These are phyloP conservation scores for Ptychochromis oligacanthus DNA, from an alignment of 2,113 vertebrate genomes.

Conservation along the genomic window DNA sequence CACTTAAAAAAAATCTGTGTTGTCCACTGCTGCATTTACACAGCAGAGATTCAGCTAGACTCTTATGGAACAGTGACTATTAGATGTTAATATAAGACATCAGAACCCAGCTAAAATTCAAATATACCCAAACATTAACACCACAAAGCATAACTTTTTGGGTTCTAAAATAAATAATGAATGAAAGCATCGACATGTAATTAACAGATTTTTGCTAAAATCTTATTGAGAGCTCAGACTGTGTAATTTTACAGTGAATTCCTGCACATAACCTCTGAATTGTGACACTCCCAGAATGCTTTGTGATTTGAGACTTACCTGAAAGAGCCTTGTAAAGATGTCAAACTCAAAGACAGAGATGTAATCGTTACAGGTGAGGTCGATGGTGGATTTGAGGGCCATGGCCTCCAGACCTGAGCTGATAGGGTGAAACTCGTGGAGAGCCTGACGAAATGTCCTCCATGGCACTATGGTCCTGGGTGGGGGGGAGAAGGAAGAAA, in stretches of 20 bases:
- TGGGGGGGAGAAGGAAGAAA: neutral
- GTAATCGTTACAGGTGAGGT: conserved; percentile 98
- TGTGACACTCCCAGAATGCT: neutral
- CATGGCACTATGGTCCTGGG: conserved; percentile 95
- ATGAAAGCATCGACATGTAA: neutral
- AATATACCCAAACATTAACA: too few relatives aligned
- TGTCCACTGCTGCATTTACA: neutral
- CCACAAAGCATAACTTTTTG: too few relatives aligned
- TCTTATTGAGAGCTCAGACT: neutral
- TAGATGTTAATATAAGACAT: too few relatives aligned
- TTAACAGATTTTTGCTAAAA: neutral
- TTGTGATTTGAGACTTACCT: conserved; percentile 79
- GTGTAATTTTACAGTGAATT: neutral
- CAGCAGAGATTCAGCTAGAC: neutral
- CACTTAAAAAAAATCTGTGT: too few relatives aligned
- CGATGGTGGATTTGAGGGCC: conserved; percentile 98
- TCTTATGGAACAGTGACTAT: too few relatives aligned
- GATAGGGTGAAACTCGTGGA: conserved; percentile 97
- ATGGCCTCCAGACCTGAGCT: conserved; percentile 97
- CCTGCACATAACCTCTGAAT: neutral
- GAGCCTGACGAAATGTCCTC: conserved; percentile 94
- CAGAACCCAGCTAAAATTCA: too few relatives aligned
- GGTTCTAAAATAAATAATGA: too few relatives aligned
- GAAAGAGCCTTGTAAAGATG: conserved; percentile 98
- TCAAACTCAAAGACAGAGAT: conserved; percentile 99